phyloP scores from a whole-genome alignment of 2,113 vertebrate species.

The Alligator sinensis region DNA sequence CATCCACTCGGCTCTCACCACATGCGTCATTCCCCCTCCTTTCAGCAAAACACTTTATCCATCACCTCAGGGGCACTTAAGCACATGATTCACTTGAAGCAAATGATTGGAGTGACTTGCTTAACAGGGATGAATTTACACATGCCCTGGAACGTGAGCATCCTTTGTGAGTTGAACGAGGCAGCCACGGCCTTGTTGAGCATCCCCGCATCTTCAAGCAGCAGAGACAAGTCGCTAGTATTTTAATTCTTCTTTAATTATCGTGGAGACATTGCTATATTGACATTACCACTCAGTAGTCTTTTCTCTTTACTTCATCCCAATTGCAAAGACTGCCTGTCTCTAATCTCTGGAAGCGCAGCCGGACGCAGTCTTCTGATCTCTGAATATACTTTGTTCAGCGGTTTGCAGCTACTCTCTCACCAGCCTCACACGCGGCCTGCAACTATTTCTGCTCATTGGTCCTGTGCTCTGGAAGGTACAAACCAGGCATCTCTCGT shows the following conservation, averaged over 20 bases:
- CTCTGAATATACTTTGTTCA: background rate
- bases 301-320: background rate
- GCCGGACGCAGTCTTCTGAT: background rate
- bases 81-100: no score
- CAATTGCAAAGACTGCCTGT: background rate
- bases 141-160: no score
- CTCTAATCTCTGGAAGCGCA: background rate
- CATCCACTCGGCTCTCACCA: no score
- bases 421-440: background rate
- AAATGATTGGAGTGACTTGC: no score
- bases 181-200: no score
- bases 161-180: no score
- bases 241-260: background rate
- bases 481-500: background rate
- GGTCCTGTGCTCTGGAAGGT: background rate
- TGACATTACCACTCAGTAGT: background rate
- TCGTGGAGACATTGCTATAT: background rate
- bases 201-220: no score
- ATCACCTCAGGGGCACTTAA: no score
- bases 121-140: no score
- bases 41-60: no score
- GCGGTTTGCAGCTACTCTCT: background rate
- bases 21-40: no score
- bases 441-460: background rate
- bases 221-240: background rate